Evolutionary conservation across 2,113 vertebrate genomes (phyloP).

Genomic region (Lasiurus borealis): DNA sequence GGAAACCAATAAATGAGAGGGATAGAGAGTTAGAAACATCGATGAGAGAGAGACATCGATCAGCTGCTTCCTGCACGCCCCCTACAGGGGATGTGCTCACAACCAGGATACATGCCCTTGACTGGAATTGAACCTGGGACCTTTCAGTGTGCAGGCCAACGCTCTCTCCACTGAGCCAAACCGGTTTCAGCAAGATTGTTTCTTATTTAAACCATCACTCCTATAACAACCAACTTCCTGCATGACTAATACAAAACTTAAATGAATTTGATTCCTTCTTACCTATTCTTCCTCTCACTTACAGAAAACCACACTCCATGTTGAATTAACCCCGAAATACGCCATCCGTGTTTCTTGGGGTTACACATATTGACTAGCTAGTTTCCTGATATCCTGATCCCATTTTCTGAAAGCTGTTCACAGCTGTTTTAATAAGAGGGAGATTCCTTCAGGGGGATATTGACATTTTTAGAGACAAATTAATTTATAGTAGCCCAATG

Average conservation of each 20-base stretch:
- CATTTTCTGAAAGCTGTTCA: constrained; percentile 58
- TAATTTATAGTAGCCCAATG: constrained; percentile 69
- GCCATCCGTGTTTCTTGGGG: neutral
- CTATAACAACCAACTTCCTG: neutral
- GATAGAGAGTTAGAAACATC: too few relatives aligned
- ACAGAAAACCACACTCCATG: neutral
- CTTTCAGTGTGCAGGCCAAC: too few relatives aligned
- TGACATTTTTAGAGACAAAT: constrained; percentile 57
- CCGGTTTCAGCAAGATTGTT: neutral
- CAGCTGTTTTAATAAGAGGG: constrained; percentile 47
- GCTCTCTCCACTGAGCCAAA: too few relatives aligned
- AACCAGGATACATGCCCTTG: too few relatives aligned
- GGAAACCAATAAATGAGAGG: neutral
- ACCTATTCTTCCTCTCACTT: neutral
- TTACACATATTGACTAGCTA: constrained; percentile 31
- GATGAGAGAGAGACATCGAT: too few relatives aligned
- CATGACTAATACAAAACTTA: neutral
- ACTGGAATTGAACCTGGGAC: too few relatives aligned
- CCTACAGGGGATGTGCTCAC: too few relatives aligned
- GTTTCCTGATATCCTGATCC: neutral
- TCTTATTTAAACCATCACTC: constrained; percentile 21
- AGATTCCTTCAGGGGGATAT: constrained; percentile 58
- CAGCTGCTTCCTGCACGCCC: too few relatives aligned
- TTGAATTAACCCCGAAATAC: neutral
- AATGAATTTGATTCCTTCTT: constrained; percentile 5